These are phyloP conservation scores for Gavia stellata DNA, from an alignment of 2,113 vertebrate species.

Conservation along the genomic window DNA sequence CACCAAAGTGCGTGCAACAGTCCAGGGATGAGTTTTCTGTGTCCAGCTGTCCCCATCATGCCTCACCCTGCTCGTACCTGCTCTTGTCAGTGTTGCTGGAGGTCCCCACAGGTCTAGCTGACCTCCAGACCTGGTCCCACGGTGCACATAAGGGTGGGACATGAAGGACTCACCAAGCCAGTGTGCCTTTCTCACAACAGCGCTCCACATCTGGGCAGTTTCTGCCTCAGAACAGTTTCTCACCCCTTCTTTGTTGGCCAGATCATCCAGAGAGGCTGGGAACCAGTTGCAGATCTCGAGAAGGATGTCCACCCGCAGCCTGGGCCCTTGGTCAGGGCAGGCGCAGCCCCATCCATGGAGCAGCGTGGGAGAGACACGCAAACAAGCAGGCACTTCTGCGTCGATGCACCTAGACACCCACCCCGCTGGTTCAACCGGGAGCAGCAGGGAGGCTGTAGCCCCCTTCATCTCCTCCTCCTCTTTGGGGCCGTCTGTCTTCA, in stretches of 20 bases:
- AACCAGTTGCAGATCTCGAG: not conserved
- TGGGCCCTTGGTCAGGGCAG: not conserved
- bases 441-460: not conserved
- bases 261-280: not conserved
- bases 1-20: accelerated
- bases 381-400: not conserved
- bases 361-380: not conserved
- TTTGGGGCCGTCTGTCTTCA: not conserved
- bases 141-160: not conserved
- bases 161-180: not conserved
- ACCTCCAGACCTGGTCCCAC: not conserved
- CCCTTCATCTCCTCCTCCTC: not conserved
- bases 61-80: not conserved
- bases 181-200: not conserved
- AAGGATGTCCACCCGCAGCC: not conserved
- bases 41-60: not conserved
- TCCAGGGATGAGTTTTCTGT: not conserved
- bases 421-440: not conserved
- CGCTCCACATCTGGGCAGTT: not conserved
- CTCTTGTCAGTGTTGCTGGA: not conserved
- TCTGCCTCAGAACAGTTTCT: not conserved
- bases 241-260: not conserved
- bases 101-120: not conserved
- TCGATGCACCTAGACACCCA: accelerated
- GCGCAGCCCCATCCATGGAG: not conserved